Conservation (phyloP, 1,140 invertebrate genomes). For the Listronotus oregonensis region DNA sequence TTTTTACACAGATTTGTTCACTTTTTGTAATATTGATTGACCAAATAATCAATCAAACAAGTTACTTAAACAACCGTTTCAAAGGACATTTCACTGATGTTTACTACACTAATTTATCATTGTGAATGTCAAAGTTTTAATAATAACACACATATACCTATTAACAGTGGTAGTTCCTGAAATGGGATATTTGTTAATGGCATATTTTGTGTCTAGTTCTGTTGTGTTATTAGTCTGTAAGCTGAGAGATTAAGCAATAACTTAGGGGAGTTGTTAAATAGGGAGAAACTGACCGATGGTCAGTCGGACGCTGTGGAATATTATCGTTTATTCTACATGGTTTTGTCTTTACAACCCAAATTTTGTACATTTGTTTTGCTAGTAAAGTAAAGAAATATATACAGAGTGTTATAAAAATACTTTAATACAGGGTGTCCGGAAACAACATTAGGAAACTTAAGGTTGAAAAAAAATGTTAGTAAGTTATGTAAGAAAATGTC, state of each 20-base stretch:
- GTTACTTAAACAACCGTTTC: neutral
- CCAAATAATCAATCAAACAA: neutral
- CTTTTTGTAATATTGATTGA: no score
- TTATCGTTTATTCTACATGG: slow-evolving; percentile 8
- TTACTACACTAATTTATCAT: slow-evolving; percentile 36
- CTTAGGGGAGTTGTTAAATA: slow-evolving; percentile 42
- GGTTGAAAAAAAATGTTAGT: no score
- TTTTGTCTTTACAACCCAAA: slow-evolving; percentile 4
- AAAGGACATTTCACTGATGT: slow-evolving; percentile 18
- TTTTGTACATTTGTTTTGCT: neutral
- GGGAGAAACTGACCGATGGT: slow-evolving; percentile 46
- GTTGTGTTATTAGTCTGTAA: slow-evolving; percentile 46
- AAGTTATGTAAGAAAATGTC: no score
- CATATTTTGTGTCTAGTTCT: slow-evolving; percentile 44
- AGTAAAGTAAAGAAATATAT: neutral
- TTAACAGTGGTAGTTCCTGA: slow-evolving; percentile 21
- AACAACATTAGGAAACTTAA: no score
- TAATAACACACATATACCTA: slow-evolving; percentile 35
- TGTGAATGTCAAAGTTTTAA: slow-evolving; percentile 41
- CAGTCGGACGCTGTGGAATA: slow-evolving; percentile 39
- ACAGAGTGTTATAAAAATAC: no score
- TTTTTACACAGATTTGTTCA: no score
- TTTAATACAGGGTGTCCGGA: no score
- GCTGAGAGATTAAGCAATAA: slow-evolving; percentile 49
- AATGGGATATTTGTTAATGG: slow-evolving; percentile 48